Percentiles rank a stretch among this genome's conserved stretches.
Conservation (phyloP, 1,140 invertebrate species). For the Cydia pomonella region DNA sequence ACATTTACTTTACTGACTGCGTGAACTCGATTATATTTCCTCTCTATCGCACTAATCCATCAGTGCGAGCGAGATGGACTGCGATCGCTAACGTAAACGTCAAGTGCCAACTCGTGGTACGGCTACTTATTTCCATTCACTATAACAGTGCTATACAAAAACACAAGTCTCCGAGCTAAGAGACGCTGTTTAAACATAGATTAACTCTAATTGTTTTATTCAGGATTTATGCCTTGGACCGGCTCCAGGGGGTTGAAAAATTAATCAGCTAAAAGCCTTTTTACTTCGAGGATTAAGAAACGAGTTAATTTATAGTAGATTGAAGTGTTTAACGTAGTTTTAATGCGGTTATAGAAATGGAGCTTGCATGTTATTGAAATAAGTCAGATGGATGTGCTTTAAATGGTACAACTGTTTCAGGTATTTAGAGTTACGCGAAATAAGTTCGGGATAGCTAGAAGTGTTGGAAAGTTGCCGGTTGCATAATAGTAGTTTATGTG, state of each 20-base stretch:
- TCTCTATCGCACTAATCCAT: too few species aligned
- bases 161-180: conserved; percentile 1
- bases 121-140: neutral
- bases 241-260: conserved; percentile 32
- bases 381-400: too few species aligned
- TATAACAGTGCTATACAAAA: neutral
- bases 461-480: too few species aligned
- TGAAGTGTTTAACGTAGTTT: conserved; percentile 13
- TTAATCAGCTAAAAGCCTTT: conserved; percentile 34
- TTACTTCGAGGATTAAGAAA: conserved; percentile 31
- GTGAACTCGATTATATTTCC: too few species aligned
- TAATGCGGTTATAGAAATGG: neutral
- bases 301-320: conserved; percentile 30
- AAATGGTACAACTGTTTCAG: neutral
- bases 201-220: conserved; percentile 34
- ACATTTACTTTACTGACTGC: too few species aligned
- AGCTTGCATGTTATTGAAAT: neutral
- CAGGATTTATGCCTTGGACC: conserved; percentile 31
- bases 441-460: neutral
- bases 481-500: too few species aligned
- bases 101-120: too few species aligned
- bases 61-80: too few species aligned
- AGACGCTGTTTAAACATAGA: conserved; percentile 32
- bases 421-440: neutral
- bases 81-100: too few species aligned